Percentiles rank a stretch among this genome's conserved stretches.
These are phyloP conservation scores for Ailuropoda melanoleuca DNA, from an alignment of 2,113 vertebrate species.

Conservation along the genomic window DNA sequence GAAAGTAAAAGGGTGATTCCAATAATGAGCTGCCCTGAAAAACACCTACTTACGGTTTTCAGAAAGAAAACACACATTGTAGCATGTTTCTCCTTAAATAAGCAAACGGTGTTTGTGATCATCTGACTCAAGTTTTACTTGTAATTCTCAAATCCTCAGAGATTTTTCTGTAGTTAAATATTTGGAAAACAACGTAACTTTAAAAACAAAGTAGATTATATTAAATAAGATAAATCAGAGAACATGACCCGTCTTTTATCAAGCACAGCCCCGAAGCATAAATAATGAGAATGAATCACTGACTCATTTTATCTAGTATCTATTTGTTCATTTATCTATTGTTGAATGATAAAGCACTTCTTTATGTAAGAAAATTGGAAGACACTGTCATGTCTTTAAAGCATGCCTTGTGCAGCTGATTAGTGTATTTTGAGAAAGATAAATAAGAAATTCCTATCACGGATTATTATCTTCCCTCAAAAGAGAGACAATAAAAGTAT, in stretches of 20 bases:
- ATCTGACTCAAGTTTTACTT: neutral
- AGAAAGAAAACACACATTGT: neutral
- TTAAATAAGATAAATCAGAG: conserved; percentile 5
- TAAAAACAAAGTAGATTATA: neutral
- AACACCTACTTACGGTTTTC: neutral
- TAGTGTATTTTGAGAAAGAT: neutral
- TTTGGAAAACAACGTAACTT: neutral
- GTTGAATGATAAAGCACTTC: neutral
- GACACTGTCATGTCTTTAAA: neutral
- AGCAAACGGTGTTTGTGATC: neutral
- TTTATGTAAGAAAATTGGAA: neutral
- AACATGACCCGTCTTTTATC: neutral
- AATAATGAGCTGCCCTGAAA: neutral
- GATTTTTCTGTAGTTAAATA: conserved; percentile 11
- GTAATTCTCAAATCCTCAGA: neutral
- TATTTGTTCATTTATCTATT: neutral
- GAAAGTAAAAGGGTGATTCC: neutral
- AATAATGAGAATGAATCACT: neutral
- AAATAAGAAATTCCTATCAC: neutral
- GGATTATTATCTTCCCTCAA: neutral
- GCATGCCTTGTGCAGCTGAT: neutral
- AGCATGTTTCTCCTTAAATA: neutral
- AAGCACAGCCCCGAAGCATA: neutral
- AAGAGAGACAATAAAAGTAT: neutral
- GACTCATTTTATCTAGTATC: neutral